Conservation (phyloP, 1,140 invertebrate genomes). For the Pseudobourletiella spinata region DNA sequence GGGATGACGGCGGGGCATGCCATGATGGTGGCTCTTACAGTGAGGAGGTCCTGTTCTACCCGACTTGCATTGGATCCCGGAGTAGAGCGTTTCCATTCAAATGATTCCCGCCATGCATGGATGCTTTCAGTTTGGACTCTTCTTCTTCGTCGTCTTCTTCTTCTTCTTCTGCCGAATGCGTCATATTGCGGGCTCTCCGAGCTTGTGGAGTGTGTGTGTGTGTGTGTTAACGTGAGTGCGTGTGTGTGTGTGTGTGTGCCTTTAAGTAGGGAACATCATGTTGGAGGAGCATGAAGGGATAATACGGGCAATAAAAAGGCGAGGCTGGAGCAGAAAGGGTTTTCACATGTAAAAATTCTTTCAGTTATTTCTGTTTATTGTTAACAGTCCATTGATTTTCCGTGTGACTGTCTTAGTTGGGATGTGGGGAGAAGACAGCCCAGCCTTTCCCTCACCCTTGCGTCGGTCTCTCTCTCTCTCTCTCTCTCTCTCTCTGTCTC, state of each 20-base stretch:
- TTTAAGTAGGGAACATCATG: slow-evolving; percentile 3
- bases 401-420: slow-evolving; percentile 13
- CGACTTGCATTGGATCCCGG: no score
- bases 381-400: slow-evolving; percentile 29
- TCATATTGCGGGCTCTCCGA: slow-evolving; percentile 9
- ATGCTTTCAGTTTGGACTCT: no score
- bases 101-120: no score
- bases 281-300: slow-evolving; percentile 1
- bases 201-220: no score
- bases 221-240: no score
- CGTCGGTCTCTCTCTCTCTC: slow-evolving; percentile 3
- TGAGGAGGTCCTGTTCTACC: no score
- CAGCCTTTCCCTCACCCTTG: not conserved
- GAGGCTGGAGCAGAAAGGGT: not conserved
- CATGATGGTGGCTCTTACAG: no score
- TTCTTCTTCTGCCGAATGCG: no score
- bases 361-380: slow-evolving; percentile 30
- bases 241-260: not conserved
- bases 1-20: no score
- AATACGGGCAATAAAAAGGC: slow-evolving; percentile 1
- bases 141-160: no score
- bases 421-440: not conserved
- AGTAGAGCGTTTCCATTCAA: no score
- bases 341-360: slow-evolving; percentile 18
- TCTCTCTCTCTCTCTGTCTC: not conserved